Base-by-base conservation (phyloP, 2,113 vertebrate species). In the Nestor notabilis region DNA sequence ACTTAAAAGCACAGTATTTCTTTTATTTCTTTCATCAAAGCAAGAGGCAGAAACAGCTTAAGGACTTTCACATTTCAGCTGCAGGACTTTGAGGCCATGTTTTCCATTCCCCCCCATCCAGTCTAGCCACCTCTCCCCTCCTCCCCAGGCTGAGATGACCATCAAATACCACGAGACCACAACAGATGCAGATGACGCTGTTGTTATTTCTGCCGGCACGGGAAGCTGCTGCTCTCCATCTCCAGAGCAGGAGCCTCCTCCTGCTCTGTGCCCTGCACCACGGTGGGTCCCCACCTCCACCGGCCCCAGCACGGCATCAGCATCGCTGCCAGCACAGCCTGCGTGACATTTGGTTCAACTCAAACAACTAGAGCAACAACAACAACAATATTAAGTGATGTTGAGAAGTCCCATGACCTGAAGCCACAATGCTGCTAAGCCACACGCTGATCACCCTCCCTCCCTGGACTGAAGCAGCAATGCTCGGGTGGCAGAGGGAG, bases 261-360 rank as follows among this genome's bases (percentile, higher is more conserved):
- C 55, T 17, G 55, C 83, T 76, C 69, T 2, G 14, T 33, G 52
- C 44, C 81, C 35, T 10, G 52, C 33, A 23, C 44, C 16, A 3
- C 2, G 0, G 39, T 3, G 1, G 24, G 56, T 49, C 65, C 17
- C 7, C 33, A 50, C 44, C 66, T 58, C 28, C 2, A 1, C 21
- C 3, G 1, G 29, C 46, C 41, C 29, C 7, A 3, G 55, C 46
- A 72, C 1, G 5, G 64, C 64, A 31, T 25, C 13, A 10, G 25
- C 68, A 31, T 16, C 2, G 4, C 23, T 58, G 56, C 56, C 56
- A 35, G 47, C 31, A 24, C 71, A 66, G 72, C 50, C 35, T 33
- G 71, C 25, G 5, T 31, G 63, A 46, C 16, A 9, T 25, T 53
- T 11, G 47, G 17, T 49, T 53, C 72, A 55, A n/a, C 41, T 68